These are phyloP conservation scores for Fukomys damarensis DNA, from an alignment of 2,113 vertebrate species.

Conservation along the genomic window DNA sequence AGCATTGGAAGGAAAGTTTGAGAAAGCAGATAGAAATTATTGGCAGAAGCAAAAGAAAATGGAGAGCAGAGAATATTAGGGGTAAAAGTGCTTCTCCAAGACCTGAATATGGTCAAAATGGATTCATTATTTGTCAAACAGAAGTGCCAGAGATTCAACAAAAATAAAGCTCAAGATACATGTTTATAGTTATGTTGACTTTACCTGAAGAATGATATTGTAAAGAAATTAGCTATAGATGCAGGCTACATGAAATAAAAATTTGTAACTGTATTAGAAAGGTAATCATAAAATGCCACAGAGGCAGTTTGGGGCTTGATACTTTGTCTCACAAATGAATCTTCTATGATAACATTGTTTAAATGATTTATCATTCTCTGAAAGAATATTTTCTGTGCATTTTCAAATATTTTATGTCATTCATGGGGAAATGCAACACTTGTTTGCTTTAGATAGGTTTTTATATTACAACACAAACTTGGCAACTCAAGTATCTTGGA, in stretches of 20 bases:
- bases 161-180: neutral
- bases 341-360: neutral
- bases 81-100: neutral
- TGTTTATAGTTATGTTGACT: neutral
- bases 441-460: neutral
- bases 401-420: neutral
- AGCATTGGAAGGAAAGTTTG: neutral
- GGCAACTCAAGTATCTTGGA: neutral
- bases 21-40: neutral
- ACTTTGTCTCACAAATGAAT: neutral
- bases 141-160: neutral
- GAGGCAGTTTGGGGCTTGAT: neutral
- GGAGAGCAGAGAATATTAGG: neutral
- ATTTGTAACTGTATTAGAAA: neutral
- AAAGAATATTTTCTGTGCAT: neutral
- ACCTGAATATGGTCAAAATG: neutral
- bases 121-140: neutral
- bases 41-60: neutral
- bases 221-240: neutral
- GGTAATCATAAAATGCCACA: neutral
- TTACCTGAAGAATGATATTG: neutral
- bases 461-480: neutral
- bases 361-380: neutral
- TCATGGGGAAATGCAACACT: neutral
- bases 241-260: neutral